Conservation (phyloP, 2,113 vertebrate species). For the Aphelocoma coerulescens region DNA sequence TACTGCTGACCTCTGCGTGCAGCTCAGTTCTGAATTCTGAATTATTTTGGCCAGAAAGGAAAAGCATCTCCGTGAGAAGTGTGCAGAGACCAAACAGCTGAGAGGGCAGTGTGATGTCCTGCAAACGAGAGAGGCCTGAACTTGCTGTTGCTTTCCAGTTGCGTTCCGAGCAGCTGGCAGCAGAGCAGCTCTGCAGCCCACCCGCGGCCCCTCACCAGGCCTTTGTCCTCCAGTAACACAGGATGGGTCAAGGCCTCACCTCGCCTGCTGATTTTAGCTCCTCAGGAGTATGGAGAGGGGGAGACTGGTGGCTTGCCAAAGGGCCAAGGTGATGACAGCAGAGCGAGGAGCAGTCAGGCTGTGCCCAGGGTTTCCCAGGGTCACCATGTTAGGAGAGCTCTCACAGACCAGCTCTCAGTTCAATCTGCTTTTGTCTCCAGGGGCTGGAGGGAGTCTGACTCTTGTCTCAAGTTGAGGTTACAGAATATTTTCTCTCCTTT, state of each 20-base stretch:
- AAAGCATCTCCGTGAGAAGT: neutral
- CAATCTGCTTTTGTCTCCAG: neutral
- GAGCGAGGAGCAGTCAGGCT: neutral
- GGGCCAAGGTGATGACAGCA: neutral
- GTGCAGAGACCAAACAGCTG: neutral
- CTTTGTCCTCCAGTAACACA: neutral
- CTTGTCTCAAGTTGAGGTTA: neutral
- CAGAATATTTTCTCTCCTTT: neutral
- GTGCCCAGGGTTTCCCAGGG: neutral
- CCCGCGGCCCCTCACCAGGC: fast-evolving
- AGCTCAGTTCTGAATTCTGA: neutral
- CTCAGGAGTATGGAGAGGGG: neutral
- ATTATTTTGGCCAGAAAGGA: neutral
- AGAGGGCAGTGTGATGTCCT: fast-evolving
- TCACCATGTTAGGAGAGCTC: fast-evolving
- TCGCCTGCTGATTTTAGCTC: neutral
- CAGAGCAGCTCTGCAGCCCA: neutral
- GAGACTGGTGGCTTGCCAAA: neutral
- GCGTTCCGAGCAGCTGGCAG: fast-evolving
- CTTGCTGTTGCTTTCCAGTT: fast-evolving
- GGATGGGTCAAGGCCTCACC: neutral
- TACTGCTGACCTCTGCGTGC: fast-evolving
- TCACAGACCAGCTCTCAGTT: neutral
- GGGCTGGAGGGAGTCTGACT: neutral
- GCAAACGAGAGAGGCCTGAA: fast-evolving